A percentile compares a stretch with the other conserved stretches of the same genome.
These are phyloP conservation scores for Holacanthus passer DNA, from an alignment of 2,113 vertebrate genomes.

Conservation along the genomic window DNA sequence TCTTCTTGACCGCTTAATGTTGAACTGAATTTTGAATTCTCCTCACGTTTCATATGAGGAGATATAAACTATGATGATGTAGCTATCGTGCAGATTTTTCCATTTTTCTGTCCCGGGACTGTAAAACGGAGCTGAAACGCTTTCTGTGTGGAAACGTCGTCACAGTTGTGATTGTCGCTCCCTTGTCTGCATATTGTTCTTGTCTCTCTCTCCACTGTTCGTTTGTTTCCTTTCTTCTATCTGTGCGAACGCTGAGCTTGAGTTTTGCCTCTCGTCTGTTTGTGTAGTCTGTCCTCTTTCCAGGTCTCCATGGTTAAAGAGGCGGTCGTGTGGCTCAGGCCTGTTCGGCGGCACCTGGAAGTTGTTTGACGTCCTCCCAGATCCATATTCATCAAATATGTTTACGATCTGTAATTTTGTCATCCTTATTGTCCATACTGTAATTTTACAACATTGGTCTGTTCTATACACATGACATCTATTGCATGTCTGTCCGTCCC, in stretches of 20 bases:
- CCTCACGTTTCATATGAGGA: background rate
- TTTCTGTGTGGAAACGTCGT: background rate
- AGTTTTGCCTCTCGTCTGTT: background rate
- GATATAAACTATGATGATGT: background rate
- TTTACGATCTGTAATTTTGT: background rate
- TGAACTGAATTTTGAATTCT: background rate
- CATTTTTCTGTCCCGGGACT: background rate
- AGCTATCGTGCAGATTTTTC: background rate
- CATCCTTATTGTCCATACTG: no score
- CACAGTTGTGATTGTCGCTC: background rate
- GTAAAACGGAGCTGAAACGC: no score
- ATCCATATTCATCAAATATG: background rate
- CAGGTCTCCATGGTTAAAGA: background rate
- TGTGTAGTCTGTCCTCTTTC: background rate
- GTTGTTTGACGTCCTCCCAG: background rate
- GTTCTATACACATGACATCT: background rate
- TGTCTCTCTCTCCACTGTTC: background rate
- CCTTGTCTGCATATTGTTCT: no score
- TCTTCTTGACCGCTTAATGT: background rate
- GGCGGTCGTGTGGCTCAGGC: background rate
- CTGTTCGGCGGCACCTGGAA: background rate
- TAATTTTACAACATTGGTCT: background rate
- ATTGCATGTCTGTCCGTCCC: no score
- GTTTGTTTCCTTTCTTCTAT: background rate
- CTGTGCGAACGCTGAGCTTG: background rate